Base-by-base conservation (phyloP, 1,140 invertebrate species). In the Samia ricini region DNA sequence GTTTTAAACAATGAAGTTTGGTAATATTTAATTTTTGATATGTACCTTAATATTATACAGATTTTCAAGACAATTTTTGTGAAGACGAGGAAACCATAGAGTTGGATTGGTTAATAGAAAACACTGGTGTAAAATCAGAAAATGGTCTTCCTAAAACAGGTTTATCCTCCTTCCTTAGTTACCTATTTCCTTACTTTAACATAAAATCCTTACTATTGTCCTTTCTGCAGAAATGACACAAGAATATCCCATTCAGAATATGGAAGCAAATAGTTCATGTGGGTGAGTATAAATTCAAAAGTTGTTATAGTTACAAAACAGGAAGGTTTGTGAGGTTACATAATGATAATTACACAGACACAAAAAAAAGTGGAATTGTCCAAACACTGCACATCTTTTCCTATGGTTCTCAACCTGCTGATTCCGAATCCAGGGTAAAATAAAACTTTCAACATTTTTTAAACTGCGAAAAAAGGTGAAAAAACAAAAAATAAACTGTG, bases 21-120 rank as follows among this genome's bases (percentile, higher is more conserved):
- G 36, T 1, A 48, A 48, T 1, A 48, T 15, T 48, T 48, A n/a
- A 52, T 7, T 52, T 12, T 36, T 7, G 36, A 18, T 57, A 24
- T 55, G 5, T 57, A 42, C n/a, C 48, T 49, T 19, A 7, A 18
- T 50, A 51, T 58, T 0, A 74, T 73, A 22, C 51, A 87, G 82
- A 83, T 75, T 64, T 68, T 29, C 74, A 69, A 66, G 81, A 85
- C 26, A 79, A 85, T 23, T 73, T 66, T 49, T 79, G 71, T 78
- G 83, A 82, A 57, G 76, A 81, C 66, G 80, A 87, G 61, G 83
- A 88, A 23, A 79, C 69, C 59, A 71, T 79, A 57, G 78, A 87
- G 62, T 63, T 87, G 42, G 83, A 88, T 21, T 88, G 81, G 85
- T 33, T 78, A n/a, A 15, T 15, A 12, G 51, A 52, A 20, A 52